Percentiles rank a stretch among this genome's conserved stretches.
Conservation (phyloP, 2,113 vertebrate genomes). For the Crotalus tigris region DNA sequence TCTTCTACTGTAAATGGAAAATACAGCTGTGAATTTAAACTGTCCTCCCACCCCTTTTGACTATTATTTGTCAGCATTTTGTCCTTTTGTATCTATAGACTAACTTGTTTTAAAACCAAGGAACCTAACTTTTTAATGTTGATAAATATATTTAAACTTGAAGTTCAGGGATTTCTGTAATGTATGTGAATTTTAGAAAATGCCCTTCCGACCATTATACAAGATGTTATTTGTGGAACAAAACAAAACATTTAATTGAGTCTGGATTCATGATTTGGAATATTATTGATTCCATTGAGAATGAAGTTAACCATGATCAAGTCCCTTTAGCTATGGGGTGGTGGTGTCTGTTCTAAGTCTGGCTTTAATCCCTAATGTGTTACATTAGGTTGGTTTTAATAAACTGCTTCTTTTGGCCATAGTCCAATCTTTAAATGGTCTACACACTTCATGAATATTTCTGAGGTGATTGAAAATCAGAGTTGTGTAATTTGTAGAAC, state of each 20-base stretch:
- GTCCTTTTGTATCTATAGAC: constrained; percentile 19
- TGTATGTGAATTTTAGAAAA: not conserved
- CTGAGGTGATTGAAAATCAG: not conserved
- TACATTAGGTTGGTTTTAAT: constrained; percentile 15
- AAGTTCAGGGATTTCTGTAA: constrained; percentile 15
- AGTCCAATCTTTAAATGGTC: not conserved
- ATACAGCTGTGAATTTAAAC: constrained; percentile 29
- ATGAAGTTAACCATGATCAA: not conserved
- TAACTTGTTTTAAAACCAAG: constrained; percentile 25
- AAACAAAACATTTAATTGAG: constrained; percentile 20
- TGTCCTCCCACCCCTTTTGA: not conserved
- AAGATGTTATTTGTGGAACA: constrained; percentile 24
- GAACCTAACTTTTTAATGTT: constrained; percentile 27
- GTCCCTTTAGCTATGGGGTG: not conserved
- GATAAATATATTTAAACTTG: constrained; percentile 10
- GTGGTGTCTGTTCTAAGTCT: not conserved
- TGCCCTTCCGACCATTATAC: not conserved
- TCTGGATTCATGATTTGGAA: not conserved
- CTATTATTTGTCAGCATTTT: constrained; percentile 41
- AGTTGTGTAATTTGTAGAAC: not conserved
- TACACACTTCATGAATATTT: not conserved
- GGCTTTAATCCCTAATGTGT: not conserved
- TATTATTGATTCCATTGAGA: not conserved
- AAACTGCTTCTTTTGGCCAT: constrained; percentile 17
- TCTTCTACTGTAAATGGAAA: constrained; percentile 36